A percentile compares a stretch with the other conserved stretches of the same genome.
Conservation (phyloP, 2,888 invertebrate genomes). For the Dioctria linearis region DNA sequence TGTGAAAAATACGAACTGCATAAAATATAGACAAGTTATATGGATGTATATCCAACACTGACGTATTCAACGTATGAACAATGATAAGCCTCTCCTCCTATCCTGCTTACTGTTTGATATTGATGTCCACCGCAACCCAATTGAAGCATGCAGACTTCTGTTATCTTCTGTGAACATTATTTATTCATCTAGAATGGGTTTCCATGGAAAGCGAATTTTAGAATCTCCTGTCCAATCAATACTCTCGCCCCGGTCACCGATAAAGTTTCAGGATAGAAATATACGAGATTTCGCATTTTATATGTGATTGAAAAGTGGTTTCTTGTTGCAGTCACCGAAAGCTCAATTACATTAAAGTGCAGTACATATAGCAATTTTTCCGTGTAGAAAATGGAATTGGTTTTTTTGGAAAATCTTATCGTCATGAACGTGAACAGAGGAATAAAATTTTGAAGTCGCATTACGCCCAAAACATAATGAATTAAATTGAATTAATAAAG, state of each 20-base stretch:
- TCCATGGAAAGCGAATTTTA: constrained; percentile 25
- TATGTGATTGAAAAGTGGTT: constrained; percentile 41
- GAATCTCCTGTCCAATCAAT: constrained; percentile 34
- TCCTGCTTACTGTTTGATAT: constrained; percentile 19
- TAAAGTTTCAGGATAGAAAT: constrained; percentile 18
- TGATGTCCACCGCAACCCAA: constrained; percentile 42
- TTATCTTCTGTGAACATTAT: constrained; percentile 45
- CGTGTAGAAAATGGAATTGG: not conserved
- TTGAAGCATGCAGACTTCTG: constrained; percentile 40
- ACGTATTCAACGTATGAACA: constrained; percentile 25
- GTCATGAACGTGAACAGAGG: not conserved
- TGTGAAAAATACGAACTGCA: not conserved
- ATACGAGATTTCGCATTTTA: constrained; percentile 12
- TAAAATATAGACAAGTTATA: not conserved
- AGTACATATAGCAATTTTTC: not conserved
- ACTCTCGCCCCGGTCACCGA: constrained; percentile 24
- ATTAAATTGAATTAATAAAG: too few species aligned
- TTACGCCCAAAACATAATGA: too few species aligned
- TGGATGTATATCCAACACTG: not conserved
- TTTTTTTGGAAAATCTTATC: not conserved
- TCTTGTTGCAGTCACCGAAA: not conserved
- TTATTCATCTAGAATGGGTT: constrained; percentile 45
- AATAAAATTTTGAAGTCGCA: too few species aligned
- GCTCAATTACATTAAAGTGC: constrained; percentile 33
- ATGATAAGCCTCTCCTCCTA: not conserved